Evolutionary conservation across 2,113 vertebrate genomes (phyloP).

Genomic region (Alethe diademata): DNA sequence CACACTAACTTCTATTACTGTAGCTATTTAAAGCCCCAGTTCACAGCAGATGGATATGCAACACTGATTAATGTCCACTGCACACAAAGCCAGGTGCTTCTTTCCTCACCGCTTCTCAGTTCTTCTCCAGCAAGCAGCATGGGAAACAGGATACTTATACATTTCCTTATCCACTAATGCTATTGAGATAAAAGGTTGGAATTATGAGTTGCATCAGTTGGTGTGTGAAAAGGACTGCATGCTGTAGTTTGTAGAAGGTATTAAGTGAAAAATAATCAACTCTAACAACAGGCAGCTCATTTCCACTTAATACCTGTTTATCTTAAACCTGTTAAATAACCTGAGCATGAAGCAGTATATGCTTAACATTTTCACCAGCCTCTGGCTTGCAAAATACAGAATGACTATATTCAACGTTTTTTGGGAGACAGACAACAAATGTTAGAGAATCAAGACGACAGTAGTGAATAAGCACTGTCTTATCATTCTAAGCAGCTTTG

Average conservation of each 20-base stretch:
- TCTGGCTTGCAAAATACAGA: neutral
- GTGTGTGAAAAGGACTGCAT: neutral
- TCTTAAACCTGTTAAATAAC: neutral
- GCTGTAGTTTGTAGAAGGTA: neutral
- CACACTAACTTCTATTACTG: neutral
- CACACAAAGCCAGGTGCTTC: neutral
- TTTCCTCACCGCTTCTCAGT: neutral
- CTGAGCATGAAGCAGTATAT: neutral
- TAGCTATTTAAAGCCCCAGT: neutral
- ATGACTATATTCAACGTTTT: neutral
- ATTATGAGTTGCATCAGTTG: neutral
- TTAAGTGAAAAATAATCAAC: conserved; percentile 1
- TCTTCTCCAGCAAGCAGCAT: neutral
- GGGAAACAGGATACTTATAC: neutral
- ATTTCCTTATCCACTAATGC: neutral
- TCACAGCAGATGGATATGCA: neutral
- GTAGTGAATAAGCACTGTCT: neutral
- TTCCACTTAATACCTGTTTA: neutral
- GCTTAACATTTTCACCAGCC: neutral
- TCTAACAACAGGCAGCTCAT: neutral
- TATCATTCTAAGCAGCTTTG: neutral
- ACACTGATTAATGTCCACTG: neutral
- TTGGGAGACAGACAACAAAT: neutral
- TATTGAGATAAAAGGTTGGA: neutral
- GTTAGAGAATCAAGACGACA: neutral